phyloP scores from a whole-genome alignment of 2,888 invertebrate genomes.

The Lasioglossum vierecki region DNA sequence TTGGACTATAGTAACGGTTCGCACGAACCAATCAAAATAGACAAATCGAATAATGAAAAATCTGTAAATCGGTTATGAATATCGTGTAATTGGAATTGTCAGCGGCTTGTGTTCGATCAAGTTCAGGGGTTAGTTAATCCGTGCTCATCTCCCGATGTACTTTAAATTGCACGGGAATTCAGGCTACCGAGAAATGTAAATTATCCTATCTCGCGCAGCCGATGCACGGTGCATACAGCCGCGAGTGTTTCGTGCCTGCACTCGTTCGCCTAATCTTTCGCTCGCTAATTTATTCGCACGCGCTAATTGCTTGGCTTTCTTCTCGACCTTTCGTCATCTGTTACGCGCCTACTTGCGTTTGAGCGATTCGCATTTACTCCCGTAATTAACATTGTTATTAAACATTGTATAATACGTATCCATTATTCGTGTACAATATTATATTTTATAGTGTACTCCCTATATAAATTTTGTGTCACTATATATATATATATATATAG shows the following conservation, averaged over 20 bases:
- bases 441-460: no score
- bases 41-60: neutral
- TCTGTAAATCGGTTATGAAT: neutral
- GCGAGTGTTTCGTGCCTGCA: conserved; percentile 27
- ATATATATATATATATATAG: no score
- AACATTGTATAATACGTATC: neutral
- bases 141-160: neutral
- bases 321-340: conserved; percentile 35
- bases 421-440: neutral
- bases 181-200: conserved; percentile 30
- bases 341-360: conserved; percentile 15
- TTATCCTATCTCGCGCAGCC: conserved; percentile 32
- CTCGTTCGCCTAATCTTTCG: conserved; percentile 22
- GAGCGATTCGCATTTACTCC: neutral
- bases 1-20: neutral
- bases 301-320: conserved; percentile 66
- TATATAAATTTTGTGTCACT: no score
- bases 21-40: neutral
- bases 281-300: conserved; percentile 65
- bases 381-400: neutral
- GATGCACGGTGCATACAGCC: neutral
- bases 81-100: neutral
- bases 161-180: conserved; percentile 35
- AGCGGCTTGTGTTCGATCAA: neutral
- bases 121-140: neutral